Base-by-base conservation (phyloP, 2,113 vertebrate genomes). In the Monarcha castaneiventris region DNA sequence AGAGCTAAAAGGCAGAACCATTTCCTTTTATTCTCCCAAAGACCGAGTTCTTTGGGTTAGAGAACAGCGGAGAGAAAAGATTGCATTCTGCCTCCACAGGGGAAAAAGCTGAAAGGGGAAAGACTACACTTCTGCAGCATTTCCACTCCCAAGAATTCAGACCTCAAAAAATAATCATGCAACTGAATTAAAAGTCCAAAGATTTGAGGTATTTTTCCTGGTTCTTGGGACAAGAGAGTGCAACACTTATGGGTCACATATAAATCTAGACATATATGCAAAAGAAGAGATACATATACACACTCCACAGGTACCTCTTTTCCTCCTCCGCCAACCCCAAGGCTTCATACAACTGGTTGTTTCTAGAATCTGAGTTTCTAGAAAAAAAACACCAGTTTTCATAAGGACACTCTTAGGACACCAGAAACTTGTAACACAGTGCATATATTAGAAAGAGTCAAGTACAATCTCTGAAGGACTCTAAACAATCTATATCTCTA, bases 291-390 rank as follows among this genome's bases (percentile, higher is more conserved):
- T 92, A 96, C 84, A 96, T 91, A 97, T 86, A 97, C 95, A 97
- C 96, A 97, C 95, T 97, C 90, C 95, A 97, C 95, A 97, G 86
- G 94, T 97, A 96, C 92, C 96, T 97, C 95, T 94, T 97, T 96
- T 97, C 85, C 96, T 97, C 88, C 94, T 95, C 92, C 95, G 90
- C 96, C 96, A 96, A 96, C 94, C 96, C 92, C 96, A 97, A 96
- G 95, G 95, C 95, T 97, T 96, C 95, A 97, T 97, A 96, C 95
- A 97, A 96, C 94, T 97, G 92, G 96, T 97, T 88, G 96, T 96
- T 97, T 97, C 96, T 97, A 97, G 94, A 96, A 97, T 97, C 92
- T 96, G 95, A 94, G 95, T 97, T 96, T 96, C 96, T 96, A 97
- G 96, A 93, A 97, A 71, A 96, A 97, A 97, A 96, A 97, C 92